phyloP scores from a whole-genome alignment of 1,140 invertebrate species.

The Cecropterus lyciades region DNA sequence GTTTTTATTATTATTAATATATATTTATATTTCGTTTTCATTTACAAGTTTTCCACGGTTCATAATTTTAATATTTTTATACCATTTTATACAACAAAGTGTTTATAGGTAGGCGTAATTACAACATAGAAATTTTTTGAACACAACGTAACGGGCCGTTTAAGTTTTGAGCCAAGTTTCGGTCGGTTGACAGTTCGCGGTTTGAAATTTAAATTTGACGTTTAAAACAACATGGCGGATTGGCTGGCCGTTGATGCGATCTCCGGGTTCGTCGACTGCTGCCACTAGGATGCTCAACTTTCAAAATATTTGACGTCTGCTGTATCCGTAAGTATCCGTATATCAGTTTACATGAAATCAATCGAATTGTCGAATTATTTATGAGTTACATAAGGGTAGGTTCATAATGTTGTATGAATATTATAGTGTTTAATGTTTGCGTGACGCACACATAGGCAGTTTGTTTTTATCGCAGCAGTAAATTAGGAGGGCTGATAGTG shows the following conservation, averaged over 20 bases:
- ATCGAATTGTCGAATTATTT: constrained; percentile 56
- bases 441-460: constrained; percentile 47
- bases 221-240: constrained; percentile 77
- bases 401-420: constrained; percentile 65
- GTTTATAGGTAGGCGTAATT: constrained; percentile 80
- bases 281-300: constrained; percentile 76
- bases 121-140: constrained; percentile 45
- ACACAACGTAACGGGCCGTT: constrained; percentile 32
- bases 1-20: constrained; percentile 83
- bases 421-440: constrained; percentile 53
- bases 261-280: constrained; percentile 64
- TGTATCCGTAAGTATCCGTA: constrained; percentile 78
- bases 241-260: constrained; percentile 66
- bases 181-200: constrained; percentile 74
- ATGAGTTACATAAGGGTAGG: constrained; percentile 62
- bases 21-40: constrained; percentile 84
- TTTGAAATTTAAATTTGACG: constrained; percentile 77
- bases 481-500: constrained; percentile 76
- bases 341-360: constrained; percentile 49
- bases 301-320: constrained; percentile 79
- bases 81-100: constrained; percentile 83
- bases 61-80: constrained; percentile 85
- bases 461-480: constrained; percentile 75
- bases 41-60: constrained; percentile 84
- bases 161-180: constrained; percentile 66